Conservation (phyloP, 2,888 invertebrate genomes). For the Ceratothoa steindachneri region DNA sequence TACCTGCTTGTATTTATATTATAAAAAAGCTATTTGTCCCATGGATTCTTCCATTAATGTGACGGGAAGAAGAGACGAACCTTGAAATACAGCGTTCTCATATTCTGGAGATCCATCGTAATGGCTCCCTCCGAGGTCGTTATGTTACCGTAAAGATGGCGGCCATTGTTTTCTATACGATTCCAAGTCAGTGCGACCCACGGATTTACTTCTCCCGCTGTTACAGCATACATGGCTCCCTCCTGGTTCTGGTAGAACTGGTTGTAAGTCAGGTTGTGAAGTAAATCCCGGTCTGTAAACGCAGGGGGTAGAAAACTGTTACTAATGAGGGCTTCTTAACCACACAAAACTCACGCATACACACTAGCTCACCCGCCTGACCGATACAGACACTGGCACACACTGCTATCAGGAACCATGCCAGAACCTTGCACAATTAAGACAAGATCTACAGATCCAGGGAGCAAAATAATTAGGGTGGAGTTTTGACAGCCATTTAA, state of each 20-base stretch:
- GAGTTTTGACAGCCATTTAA: too few relatives aligned
- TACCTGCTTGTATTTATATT: too few relatives aligned
- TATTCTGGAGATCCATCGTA: conserved; percentile 87
- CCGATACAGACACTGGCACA: too few relatives aligned
- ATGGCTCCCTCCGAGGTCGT: conserved; percentile 81
- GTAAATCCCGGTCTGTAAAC: conserved; percentile 74
- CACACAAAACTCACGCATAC: too few relatives aligned
- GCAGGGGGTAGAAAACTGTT: conserved; percentile 50
- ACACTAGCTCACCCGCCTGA: too few relatives aligned
- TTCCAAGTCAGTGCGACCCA: conserved; percentile 80
- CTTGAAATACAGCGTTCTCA: conserved; percentile 77
- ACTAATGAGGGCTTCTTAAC: too few relatives aligned
- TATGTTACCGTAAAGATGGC: conserved; percentile 88
- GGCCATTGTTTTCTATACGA: conserved; percentile 79
- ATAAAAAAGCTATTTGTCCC: too few relatives aligned
- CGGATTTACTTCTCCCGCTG: conserved; percentile 92
- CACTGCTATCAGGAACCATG: too few relatives aligned
- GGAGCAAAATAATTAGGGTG: neutral
- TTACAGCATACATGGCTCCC: conserved; percentile 81
- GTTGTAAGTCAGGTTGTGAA: conserved; percentile 82
- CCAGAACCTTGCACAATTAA: neutral
- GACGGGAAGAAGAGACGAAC: too few relatives aligned
- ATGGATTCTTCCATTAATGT: too few relatives aligned
- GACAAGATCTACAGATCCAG: neutral
- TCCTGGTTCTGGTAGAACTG: conserved; percentile 74